These are phyloP conservation scores for Bergia puertoricense DNA, from an alignment of 92 coral and sea anemone species.

Conservation along the genomic window DNA sequence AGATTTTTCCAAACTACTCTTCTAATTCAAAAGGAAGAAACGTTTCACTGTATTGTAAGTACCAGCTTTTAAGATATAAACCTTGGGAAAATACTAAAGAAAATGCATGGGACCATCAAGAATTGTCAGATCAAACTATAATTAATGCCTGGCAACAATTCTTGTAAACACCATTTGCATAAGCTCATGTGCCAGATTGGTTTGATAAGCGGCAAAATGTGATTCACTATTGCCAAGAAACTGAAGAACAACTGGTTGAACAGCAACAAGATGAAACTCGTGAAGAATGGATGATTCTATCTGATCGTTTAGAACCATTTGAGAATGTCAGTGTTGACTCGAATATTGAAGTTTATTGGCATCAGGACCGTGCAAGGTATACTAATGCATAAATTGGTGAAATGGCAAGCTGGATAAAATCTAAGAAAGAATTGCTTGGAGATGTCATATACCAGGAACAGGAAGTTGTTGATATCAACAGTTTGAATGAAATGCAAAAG, in stretches of 20 bases:
- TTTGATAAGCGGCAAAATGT: slow-evolving; percentile 49
- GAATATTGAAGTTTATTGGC: slow-evolving; percentile 48
- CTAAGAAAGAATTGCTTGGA: slow-evolving; percentile 40
- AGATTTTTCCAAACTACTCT: slow-evolving; percentile 50
- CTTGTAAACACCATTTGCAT: slow-evolving; percentile 50
- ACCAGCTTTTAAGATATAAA: slow-evolving; percentile 58
- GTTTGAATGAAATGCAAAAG: slow-evolving; percentile 55
- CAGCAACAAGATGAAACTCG: slow-evolving; percentile 29
- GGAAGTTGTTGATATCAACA: slow-evolving; percentile 52
- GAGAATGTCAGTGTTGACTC: slow-evolving; percentile 31
- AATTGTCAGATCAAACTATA: slow-evolving; percentile 40
- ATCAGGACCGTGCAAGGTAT: slow-evolving; percentile 47
- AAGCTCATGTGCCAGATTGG: slow-evolving; percentile 52
- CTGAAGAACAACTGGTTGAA: slow-evolving; percentile 9
- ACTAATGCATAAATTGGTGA: slow-evolving; percentile 55
- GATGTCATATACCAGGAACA: slow-evolving; percentile 15
- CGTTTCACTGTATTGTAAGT: slow-evolving; percentile 29
- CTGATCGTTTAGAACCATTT: slow-evolving; percentile 50
- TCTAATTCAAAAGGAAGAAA: slow-evolving; percentile 48
- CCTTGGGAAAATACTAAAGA: slow-evolving; percentile 54
- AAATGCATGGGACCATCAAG: slow-evolving; percentile 56
- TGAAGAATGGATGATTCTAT: slow-evolving; percentile 58
- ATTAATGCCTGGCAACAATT: slow-evolving; percentile 52
- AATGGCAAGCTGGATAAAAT: slow-evolving; percentile 54
- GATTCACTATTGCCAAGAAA: slow-evolving; percentile 36